These are phyloP conservation scores for Hoplodrina blanda DNA, from an alignment of 2,888 invertebrate species.

Conservation along the genomic window DNA sequence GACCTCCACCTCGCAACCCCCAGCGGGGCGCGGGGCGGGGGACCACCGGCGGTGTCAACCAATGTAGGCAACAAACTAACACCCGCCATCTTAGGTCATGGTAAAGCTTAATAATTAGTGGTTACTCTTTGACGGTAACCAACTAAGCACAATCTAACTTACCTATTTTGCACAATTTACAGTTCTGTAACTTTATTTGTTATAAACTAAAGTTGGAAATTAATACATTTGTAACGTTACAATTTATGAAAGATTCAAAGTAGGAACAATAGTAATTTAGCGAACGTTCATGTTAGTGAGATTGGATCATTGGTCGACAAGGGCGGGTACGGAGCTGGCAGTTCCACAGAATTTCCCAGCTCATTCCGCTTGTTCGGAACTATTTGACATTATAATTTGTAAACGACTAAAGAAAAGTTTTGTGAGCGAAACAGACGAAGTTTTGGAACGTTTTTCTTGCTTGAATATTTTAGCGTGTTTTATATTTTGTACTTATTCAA, in stretches of 20 bases:
- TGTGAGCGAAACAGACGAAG: conserved; percentile 15
- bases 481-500: conserved; percentile 15
- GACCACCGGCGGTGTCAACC: conserved; percentile 15
- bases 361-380: conserved; percentile 41
- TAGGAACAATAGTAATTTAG: conserved; percentile 44
- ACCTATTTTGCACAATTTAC: conserved; percentile 14
- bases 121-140: conserved; percentile 19
- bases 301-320: conserved; percentile 29
- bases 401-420: conserved; percentile 44
- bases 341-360: conserved; percentile 23
- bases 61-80: conserved; percentile 14
- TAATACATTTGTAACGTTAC: neutral
- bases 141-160: conserved; percentile 2
- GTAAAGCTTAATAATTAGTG: conserved; percentile 24
- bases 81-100: conserved; percentile 22
- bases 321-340: neutral
- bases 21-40: neutral
- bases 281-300: conserved; percentile 40
- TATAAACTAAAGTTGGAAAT: conserved; percentile 36
- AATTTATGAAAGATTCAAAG: conserved; percentile 25
- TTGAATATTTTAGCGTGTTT: conserved; percentile 27
- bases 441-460: conserved; percentile 17
- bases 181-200: conserved; percentile 16
- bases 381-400: conserved; percentile 63
- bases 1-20: conserved; percentile 27